phyloP scores from a whole-genome alignment of 2,888 invertebrate genomes.

The Hypsopygia costalis region DNA sequence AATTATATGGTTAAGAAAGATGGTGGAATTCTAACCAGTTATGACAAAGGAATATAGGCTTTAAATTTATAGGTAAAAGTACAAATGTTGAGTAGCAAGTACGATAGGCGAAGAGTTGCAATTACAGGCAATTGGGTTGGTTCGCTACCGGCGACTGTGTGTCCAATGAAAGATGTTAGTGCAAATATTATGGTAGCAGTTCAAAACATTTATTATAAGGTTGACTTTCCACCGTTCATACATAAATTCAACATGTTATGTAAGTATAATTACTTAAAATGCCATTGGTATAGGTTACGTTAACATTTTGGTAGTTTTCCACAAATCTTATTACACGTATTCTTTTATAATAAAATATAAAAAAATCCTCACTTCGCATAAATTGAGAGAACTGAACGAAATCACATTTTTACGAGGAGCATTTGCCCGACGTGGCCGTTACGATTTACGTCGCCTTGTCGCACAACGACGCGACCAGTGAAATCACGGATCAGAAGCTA shows the following conservation, averaged over 20 bases:
- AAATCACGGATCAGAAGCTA: too few species aligned
- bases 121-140: neutral
- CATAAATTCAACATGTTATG: too few species aligned
- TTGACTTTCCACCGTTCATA: too few species aligned
- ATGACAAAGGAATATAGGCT: neutral
- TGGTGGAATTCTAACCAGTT: neutral
- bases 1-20: conserved; percentile 29
- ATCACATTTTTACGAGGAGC: neutral
- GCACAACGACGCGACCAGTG: too few species aligned
- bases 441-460: neutral
- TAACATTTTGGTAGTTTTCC: too few species aligned
- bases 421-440: neutral
- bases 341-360: neutral
- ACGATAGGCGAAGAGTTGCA: conserved; percentile 4
- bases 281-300: too few species aligned
- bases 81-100: neutral
- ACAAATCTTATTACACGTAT: too few species aligned
- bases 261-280: too few species aligned
- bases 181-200: neutral
- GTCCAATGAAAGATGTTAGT: conserved; percentile 3
- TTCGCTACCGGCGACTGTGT: conserved; percentile 1
- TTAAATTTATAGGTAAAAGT: neutral
- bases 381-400: neutral
- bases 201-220: too few species aligned
- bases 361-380: neutral